Base-by-base conservation (phyloP, 2,797 vertebrate genomes). In the Arrhamphus sclerolepis region DNA sequence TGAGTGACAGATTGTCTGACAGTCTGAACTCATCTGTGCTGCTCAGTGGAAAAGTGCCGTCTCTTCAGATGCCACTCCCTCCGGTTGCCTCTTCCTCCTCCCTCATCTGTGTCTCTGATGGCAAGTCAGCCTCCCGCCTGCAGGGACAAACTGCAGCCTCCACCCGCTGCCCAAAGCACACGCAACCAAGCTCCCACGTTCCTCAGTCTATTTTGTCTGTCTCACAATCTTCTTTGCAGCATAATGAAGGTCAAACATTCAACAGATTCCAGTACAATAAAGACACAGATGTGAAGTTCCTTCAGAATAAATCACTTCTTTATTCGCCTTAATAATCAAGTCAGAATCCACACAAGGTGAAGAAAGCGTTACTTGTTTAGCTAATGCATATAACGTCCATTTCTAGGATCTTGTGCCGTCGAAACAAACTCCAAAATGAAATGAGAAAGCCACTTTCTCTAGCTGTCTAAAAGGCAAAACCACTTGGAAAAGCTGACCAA, bases 21-120 rank as follows among this genome's bases (percentile, higher is more conserved):
- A 71, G 73, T 34, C 82, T 67, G 51, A 62, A 17, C 72, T 83
- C 75, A 71, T 87, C 67, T 72, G 81, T 34, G 41, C 66, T 44
- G 56, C 66, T 77, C 58, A 48, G 78, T 49, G 58, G 58, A 80
- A 55, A 75, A 62, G 68, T 59, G 62, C 61, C 22, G 70, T 67
- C 78, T 73, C 72, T 72, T 83, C 51, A 55, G 64, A 84, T 40
- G 78, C 76, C 81, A 80, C 86, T 81, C 83, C 84, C 70, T 76
- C 80, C 28, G 2, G 39, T 59, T 55, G 40, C 62, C 56, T 57
- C 74, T 77, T 75, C 41, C 70, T 74, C 75, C 68, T 56, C 59
- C 70, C 58, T 83, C 67, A 55, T 84, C 70, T 16, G 53, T 81
- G 75, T 75, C 64, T 77, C 65, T 28, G 68, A 53, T 53, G 56